Percentiles rank a stretch among this genome's conserved stretches.
phyloP scores from a whole-genome alignment of 92 coral and sea anemone species.

The Epizoanthus ramosus region DNA sequence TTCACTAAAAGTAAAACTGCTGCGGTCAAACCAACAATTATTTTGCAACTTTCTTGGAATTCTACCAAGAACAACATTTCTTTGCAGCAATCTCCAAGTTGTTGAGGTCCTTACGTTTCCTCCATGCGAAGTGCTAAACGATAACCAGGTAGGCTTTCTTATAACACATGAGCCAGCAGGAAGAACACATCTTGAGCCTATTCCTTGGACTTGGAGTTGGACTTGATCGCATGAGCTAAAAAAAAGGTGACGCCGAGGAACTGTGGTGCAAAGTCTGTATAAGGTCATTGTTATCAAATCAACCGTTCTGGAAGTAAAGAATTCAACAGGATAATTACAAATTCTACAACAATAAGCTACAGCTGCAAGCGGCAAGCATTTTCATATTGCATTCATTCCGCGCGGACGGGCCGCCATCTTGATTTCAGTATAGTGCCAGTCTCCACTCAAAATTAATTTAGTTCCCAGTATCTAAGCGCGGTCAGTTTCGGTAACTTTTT shows the following conservation, averaged over 20 bases:
- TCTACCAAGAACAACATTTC: not conserved
- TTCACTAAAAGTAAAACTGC: not conserved
- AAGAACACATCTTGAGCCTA: no score
- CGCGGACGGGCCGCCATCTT: constrained; percentile 22
- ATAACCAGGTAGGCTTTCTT: no score
- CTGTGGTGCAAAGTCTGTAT: no score
- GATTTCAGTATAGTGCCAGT: not conserved
- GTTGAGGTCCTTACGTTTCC: not conserved
- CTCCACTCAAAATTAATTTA: not conserved
- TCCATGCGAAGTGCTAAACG: not conserved
- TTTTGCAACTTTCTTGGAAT: not conserved
- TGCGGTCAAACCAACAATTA: not conserved
- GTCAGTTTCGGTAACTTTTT: not conserved
- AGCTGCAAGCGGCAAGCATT: not conserved
- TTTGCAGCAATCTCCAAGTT: not conserved
- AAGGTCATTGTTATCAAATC: no score
- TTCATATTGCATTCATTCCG: not conserved
- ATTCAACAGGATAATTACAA: no score
- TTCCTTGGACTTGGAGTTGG: no score
- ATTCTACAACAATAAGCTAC: no score
- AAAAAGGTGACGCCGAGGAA: no score
- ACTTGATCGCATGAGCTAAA: no score
- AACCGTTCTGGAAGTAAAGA: no score
- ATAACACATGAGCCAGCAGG: no score
- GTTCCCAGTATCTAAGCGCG: constrained; percentile 18